Evolutionary conservation across 1,140 invertebrate genomes (phyloP).

Genomic region (Rhizoglyphus robini): DNA sequence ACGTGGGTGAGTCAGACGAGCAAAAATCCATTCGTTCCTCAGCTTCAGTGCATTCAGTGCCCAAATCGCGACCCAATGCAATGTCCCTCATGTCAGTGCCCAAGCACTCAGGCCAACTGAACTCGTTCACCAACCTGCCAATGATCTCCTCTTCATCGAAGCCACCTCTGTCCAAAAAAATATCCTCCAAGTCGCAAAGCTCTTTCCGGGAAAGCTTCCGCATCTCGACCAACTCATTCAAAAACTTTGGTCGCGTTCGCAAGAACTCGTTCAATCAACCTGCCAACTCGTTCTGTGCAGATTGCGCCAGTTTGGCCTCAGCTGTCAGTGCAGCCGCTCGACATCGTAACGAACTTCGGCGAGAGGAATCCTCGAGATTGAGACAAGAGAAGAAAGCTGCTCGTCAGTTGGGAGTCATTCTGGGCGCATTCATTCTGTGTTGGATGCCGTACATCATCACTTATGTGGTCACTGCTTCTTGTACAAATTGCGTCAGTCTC

Average conservation of each 20-base stretch:
- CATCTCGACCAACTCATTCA: background rate
- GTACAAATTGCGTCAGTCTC: constrained; percentile 37
- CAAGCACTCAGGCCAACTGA: background rate
- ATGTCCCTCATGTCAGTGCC: no score
- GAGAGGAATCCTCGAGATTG: constrained; percentile 27
- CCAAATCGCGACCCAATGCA: background rate
- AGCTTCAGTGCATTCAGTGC: background rate
- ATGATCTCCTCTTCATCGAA: no score
- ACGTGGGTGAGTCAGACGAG: background rate
- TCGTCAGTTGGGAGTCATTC: constrained; percentile 48
- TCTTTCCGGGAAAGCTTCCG: background rate
- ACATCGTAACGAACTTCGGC: constrained; percentile 15
- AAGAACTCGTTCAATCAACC: background rate
- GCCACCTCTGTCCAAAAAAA: no score
- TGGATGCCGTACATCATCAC: constrained; percentile 51
- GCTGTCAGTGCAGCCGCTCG: background rate
- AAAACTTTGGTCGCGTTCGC: background rate
- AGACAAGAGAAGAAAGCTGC: constrained; percentile 49
- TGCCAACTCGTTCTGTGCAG: constrained; percentile 7
- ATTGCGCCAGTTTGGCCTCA: constrained; percentile 1
- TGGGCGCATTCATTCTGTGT: constrained; percentile 49
- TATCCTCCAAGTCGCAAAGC: background rate
- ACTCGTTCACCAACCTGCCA: background rate
- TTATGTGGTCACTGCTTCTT: constrained; percentile 48
- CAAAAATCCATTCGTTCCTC: no score